Conservation (phyloP, 2,113 vertebrate genomes). For the Taxidea taxus region DNA sequence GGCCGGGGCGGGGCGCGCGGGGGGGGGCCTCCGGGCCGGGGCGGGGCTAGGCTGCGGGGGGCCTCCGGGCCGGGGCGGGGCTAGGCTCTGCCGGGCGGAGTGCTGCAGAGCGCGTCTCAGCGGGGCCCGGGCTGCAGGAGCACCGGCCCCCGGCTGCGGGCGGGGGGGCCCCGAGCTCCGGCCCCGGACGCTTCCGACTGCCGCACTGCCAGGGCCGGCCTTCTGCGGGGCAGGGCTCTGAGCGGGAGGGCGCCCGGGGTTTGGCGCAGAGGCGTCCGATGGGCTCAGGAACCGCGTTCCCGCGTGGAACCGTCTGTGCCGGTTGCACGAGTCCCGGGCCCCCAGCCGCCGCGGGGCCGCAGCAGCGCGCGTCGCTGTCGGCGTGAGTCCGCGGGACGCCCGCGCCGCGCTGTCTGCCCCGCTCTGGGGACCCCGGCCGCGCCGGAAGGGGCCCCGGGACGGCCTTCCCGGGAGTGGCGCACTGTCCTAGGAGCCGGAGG, state of each 20-base stretch:
- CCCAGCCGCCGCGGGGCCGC: background rate
- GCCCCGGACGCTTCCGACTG: accelerated
- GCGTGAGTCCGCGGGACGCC: background rate
- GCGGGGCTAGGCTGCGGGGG: accelerated
- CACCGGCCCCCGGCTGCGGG: too few relatives aligned
- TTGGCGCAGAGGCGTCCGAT: background rate
- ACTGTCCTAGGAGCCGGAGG: accelerated
- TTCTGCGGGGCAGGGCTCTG: background rate
- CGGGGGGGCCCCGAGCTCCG: background rate
- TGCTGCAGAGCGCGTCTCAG: background rate
- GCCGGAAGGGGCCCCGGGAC: background rate
- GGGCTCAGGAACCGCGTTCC: background rate
- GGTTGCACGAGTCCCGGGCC: background rate
- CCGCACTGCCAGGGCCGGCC: background rate
- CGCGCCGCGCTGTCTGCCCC: background rate
- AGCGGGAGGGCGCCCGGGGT: accelerated
- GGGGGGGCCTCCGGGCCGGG: too few relatives aligned
- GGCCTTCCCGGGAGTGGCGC: background rate
- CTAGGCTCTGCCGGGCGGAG: background rate
- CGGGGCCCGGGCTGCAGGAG: too few relatives aligned
- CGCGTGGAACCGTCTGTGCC: background rate
- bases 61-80: too few relatives aligned
- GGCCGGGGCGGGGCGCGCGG: background rate
- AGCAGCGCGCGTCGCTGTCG: too few relatives aligned
- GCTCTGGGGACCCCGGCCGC: background rate